A percentile compares a stretch with the other conserved stretches of the same genome.
Conservation (phyloP, 2,113 vertebrate species). For the Nyctibius bracteatus region DNA sequence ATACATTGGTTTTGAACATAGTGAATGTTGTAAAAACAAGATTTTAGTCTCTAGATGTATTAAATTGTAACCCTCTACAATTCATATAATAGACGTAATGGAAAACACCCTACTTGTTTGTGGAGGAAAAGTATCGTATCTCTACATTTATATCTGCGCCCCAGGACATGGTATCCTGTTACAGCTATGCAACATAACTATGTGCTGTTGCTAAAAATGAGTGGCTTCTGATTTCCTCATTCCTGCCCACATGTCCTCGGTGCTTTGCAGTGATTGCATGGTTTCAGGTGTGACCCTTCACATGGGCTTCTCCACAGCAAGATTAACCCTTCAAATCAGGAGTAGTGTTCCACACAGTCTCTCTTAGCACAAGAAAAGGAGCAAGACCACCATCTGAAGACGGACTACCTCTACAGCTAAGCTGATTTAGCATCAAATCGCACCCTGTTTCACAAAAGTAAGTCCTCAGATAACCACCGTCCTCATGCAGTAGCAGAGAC, state of each 20-base stretch:
- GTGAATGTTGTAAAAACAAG: not conserved
- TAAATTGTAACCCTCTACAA: not conserved
- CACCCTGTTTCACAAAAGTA: not conserved
- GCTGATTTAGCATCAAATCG: not conserved
- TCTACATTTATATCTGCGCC: not conserved
- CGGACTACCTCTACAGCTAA: not conserved
- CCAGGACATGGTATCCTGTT: not conserved
- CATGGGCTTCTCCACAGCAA: not conserved
- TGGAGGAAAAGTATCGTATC: not conserved
- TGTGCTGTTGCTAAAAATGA: not conserved
- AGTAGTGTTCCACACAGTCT: not conserved
- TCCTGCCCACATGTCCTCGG: accelerated
- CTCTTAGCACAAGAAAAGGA: not conserved
- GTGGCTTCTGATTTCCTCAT: not conserved
- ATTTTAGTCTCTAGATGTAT: not conserved
- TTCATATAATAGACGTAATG: not conserved
- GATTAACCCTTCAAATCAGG: not conserved
- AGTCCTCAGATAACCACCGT: not conserved
- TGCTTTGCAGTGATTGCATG: not conserved
- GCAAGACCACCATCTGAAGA: not conserved
- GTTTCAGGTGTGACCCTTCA: not conserved
- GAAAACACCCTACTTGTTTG: not conserved
- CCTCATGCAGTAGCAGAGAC: not conserved
- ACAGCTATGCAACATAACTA: not conserved
- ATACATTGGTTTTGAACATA: not conserved